phyloP scores from a whole-genome alignment of 2,797 vertebrate genomes.

The Enteromius radiatus region DNA sequence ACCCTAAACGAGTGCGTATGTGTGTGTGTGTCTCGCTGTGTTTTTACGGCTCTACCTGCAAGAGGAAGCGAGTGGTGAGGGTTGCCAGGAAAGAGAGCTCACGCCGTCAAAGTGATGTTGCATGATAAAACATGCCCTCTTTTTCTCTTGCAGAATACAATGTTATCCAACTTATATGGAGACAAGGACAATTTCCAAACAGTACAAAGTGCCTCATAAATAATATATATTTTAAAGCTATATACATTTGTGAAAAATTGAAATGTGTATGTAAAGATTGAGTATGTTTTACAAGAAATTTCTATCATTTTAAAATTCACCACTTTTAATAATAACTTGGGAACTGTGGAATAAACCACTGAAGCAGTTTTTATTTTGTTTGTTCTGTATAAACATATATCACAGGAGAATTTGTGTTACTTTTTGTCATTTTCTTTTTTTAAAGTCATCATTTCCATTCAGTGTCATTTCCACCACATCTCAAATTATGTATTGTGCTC shows the following conservation, averaged over 20 bases:
- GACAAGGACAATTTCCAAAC: not conserved
- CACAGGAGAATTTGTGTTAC: not conserved
- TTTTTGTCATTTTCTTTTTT: not conserved
- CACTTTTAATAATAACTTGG: too few species aligned
- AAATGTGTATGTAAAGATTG: not conserved
- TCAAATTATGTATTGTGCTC: not conserved
- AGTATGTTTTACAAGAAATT: not conserved
- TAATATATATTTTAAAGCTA: not conserved
- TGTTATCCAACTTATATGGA: not conserved
- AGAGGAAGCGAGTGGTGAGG: not conserved
- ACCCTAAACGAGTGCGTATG: conserved; percentile 14
- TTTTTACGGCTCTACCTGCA: conserved; percentile 39
- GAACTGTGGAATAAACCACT: not conserved
- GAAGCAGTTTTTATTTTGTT: not conserved
- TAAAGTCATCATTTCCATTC: not conserved
- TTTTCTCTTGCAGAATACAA: not conserved
- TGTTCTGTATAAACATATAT: not conserved
- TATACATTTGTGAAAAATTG: not conserved
- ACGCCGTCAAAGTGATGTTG: conserved; percentile 38
- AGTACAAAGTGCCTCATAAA: not conserved
- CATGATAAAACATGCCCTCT: conserved; percentile 28
- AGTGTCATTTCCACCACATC: not conserved
- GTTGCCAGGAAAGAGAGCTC: conserved; percentile 39
- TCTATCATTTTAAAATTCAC: not conserved
- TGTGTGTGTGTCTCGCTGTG: not conserved